Percentiles rank a stretch among this genome's conserved stretches.
Conservation (phyloP, 1,140 invertebrate species). For the Epicauta chinensis region DNA sequence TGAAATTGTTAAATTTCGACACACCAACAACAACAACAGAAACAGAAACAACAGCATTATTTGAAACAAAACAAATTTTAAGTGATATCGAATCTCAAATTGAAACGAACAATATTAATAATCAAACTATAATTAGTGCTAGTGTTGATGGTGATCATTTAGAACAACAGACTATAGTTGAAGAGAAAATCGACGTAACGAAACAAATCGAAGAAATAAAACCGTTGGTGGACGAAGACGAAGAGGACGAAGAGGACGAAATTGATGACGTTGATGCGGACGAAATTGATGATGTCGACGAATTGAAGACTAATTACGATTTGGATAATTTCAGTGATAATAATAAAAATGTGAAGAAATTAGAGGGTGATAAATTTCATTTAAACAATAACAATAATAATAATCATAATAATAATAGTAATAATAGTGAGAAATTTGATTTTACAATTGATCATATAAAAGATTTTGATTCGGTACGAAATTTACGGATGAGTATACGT, state of each 20-base stretch:
- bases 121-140: conserved; percentile 2
- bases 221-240: too few relatives aligned
- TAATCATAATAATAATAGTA: conserved; percentile 15
- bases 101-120: conserved; percentile 6
- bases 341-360: not conserved
- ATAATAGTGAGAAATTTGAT: conserved; percentile 18
- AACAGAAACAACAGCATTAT: conserved; percentile 7
- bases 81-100: conserved; percentile 29
- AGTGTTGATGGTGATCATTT: not conserved
- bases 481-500: conserved; percentile 41
- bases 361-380: not conserved
- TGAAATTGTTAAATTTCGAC: conserved; percentile 12
- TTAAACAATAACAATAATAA: conserved; percentile 21
- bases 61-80: conserved; percentile 12
- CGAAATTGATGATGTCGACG: not conserved
- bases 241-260: too few relatives aligned
- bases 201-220: too few relatives aligned
- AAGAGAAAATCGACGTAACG: too few relatives aligned
- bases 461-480: conserved; percentile 38
- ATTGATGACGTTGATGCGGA: too few relatives aligned
- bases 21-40: not conserved
- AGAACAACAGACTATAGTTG: not conserved
- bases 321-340: not conserved
- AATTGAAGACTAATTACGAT: not conserved
- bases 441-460: conserved; percentile 32